Percentiles rank a stretch among this genome's conserved stretches.
Conservation (phyloP, 1,140 invertebrate species). For the Penaeus indicus region DNA sequence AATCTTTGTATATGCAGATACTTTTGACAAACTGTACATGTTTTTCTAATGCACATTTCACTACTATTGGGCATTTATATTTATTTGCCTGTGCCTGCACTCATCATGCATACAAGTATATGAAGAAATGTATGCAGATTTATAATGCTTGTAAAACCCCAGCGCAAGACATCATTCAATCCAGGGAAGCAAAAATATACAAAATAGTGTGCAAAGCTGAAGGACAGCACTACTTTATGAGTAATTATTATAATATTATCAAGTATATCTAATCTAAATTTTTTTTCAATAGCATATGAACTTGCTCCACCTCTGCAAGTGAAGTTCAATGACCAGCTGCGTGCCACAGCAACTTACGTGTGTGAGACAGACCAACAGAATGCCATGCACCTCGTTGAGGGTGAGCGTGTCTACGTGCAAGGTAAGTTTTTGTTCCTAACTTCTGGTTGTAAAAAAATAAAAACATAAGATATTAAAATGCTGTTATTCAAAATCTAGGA, state of each 20-base stretch:
- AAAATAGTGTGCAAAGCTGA: no score
- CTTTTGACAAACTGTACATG: no score
- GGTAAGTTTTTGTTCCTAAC: constrained; percentile 72
- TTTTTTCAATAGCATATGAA: constrained; percentile 31
- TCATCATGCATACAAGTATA: no score
- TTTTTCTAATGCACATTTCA: no score
- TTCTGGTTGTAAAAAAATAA: not conserved
- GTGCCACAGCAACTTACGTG: constrained; percentile 86
- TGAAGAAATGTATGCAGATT: no score
- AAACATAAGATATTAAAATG: not conserved
- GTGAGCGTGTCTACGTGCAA: constrained; percentile 87
- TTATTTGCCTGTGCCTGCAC: no score
- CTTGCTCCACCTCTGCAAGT: constrained; percentile 69
- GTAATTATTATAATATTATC: not conserved
- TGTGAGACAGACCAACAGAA: constrained; percentile 84
- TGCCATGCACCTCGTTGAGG: constrained; percentile 89
- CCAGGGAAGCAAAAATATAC: no score
- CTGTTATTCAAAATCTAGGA: not conserved
- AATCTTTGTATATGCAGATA: no score
- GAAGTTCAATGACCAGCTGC: constrained; percentile 82
- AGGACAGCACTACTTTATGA: not conserved
- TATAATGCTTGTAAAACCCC: no score
- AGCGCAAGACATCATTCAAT: no score
- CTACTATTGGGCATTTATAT: no score
- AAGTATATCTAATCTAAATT: not conserved